Base-by-base conservation (phyloP, 2,113 vertebrate species). In the Dissostichus mawsoni region DNA sequence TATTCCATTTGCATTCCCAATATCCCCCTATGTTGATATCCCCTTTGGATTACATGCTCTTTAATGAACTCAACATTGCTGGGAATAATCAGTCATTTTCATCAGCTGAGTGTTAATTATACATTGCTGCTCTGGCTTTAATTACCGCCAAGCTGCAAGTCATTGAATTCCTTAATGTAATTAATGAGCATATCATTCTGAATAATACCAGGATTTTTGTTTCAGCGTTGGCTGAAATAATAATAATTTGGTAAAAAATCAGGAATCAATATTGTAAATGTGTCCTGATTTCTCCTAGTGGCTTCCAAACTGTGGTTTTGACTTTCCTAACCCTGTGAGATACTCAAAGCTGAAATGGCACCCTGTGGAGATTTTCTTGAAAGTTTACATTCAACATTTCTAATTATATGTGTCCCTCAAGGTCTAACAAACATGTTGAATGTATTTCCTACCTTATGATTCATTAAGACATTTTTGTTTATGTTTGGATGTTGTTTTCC, bases 81-180 rank as follows among this genome's bases (percentile, higher is more conserved):
- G 76, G 80, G 76, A 87, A 81, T 92, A 91, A 92, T 93, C 90
- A 69, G 68, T 81, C 45, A 84, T 88, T 92, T 90, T 84, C 69
- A 53, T 69, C 14, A 79, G 78, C 76, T 89, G 81, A 87, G 80
- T 88, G 83, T 87, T 92, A 87, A 93, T 94, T 86, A 90, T 47
- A 65, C 82, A 61, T 89, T 48, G 45, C 82, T 71, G 69, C 74
- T 87, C 67, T 63, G 61, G 73, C 74, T 91, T 89, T 94, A 91
- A 94, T 94, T 88, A 90, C 81, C 23, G 73, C 70, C 73, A 52
- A 11, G 63, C 69, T 78, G 85, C 69, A 69, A 84, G 82, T 69
- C 53, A 33, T 57, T 80, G 41, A 63, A 51, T 86, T 82, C 11
- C 45, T 74, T 90, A 78, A 84, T 67, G 47, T 75, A 47, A 87